Base-by-base conservation (phyloP, 2,888 invertebrate species). In the Xanthostigma xanthostigma region DNA sequence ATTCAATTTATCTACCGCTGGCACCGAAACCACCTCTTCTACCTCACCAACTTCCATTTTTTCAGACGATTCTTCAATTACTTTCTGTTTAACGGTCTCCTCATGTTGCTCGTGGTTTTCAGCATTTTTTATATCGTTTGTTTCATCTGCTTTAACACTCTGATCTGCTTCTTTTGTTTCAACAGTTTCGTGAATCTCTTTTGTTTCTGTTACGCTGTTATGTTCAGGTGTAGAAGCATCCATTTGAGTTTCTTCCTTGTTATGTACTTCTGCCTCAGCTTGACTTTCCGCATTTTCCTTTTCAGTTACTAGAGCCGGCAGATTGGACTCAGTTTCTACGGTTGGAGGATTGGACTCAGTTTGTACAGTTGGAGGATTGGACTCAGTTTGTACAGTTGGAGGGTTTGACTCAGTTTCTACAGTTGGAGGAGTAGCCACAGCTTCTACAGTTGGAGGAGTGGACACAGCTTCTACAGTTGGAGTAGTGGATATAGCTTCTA, bases 361-460 rank as follows among this genome's bases (percentile, higher is more conserved):
- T 42, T 42, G 2, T 42, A 27, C 33, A 42, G 3, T 5, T 17
- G 13, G 27, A 10, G 2, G 17, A 27, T 17, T 42, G 9, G 9
- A n/a, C 12, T 42, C 42, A 42, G 12, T 17, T 42, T 42, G 11
- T n/a, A 14, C 9, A 42, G 8, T 13, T 17, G 14, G 17, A 9
- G 9, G n/a, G 8, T 42, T n/a, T 2, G 40, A 40, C 13, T 12
- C 12, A n/a, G 10, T 17, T 42, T 42, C n/a, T n/a, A n/a, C 42
- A 42, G 11, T 5, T 27, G n/a, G 17, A 43, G 71, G 65, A 46
- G 41, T 41, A 27, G 5, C 14, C 37, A 37, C 34, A 36, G 12
- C 9, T 36, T 39, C 34, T 9, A 10, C 13, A 38, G 35, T 38
- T 11, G 37, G 17, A 2, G n/a, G 17, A 40, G 10, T 12, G 12